Conservation (phyloP, 2,888 invertebrate genomes). For the Tenthredo notha region DNA sequence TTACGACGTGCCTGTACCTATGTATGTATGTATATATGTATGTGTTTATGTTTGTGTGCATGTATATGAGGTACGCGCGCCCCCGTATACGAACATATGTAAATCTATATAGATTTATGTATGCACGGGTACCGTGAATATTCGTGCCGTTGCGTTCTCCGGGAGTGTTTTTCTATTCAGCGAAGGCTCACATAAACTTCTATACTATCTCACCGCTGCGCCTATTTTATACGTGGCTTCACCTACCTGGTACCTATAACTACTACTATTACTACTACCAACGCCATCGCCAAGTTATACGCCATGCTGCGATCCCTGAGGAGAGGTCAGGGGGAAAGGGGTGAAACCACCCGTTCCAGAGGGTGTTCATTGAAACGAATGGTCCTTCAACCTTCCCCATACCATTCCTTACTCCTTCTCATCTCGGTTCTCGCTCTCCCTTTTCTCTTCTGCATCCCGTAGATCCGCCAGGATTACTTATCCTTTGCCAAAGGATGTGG, state of each 20-base stretch:
- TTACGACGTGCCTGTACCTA: conserved; percentile 22
- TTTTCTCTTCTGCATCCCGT: conserved; percentile 50
- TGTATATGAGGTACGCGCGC: neutral
- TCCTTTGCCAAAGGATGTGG: conserved; percentile 66
- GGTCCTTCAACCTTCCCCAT: conserved; percentile 61
- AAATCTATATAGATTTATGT: conserved; percentile 49
- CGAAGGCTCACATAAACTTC: conserved; percentile 46
- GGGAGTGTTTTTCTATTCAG: conserved; percentile 44
- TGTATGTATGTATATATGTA: neutral
- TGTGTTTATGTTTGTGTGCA: neutral
- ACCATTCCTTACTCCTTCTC: conserved; percentile 56
- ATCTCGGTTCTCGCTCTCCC: conserved; percentile 55
- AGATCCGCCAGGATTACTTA: conserved; percentile 69
- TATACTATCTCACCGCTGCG: neutral
- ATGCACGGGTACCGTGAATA: conserved; percentile 48
- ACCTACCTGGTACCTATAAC: neutral
- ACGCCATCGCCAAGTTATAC: neutral
- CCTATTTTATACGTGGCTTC: conserved; percentile 20
- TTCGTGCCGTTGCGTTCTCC: conserved; percentile 11
- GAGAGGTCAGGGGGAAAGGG: conserved; percentile 20
- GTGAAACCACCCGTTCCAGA: conserved; percentile 14
- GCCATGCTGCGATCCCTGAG: neutral
- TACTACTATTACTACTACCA: neutral
- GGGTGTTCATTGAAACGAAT: conserved; percentile 51
- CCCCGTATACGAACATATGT: conserved; percentile 39